Conservation (phyloP, 2,797 vertebrate species). For the Xiphophorus birchmanni region DNA sequence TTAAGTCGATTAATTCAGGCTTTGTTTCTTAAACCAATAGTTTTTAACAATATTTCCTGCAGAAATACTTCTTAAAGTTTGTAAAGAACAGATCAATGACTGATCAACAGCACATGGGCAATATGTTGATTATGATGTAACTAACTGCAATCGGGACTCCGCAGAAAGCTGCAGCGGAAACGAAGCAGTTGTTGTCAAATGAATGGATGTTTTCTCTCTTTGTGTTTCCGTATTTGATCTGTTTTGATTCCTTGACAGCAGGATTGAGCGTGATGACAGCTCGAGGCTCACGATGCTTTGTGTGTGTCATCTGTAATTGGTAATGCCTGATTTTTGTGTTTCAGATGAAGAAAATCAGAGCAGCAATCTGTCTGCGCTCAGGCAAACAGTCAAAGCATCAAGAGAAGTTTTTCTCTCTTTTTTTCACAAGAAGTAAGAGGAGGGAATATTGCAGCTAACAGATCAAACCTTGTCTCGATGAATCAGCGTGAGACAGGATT, state of each 20-base stretch:
- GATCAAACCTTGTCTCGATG: slow-evolving; percentile 67
- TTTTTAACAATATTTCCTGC: not conserved
- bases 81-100: not conserved
- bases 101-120: slow-evolving; percentile 19
- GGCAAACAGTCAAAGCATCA: slow-evolving; percentile 62
- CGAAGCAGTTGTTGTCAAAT: slow-evolving; percentile 36
- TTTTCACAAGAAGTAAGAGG: slow-evolving; percentile 33
- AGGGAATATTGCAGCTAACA: slow-evolving; percentile 56
- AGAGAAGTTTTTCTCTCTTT: slow-evolving; percentile 28
- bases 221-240: slow-evolving; percentile 68
- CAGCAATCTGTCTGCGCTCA: slow-evolving; percentile 51
- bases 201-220: slow-evolving; percentile 25
- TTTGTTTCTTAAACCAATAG: not conserved
- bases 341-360: slow-evolving; percentile 55
- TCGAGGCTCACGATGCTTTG: slow-evolving; percentile 35
- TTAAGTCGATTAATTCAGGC: too few species aligned
- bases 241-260: slow-evolving; percentile 68
- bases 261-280: slow-evolving; percentile 66
- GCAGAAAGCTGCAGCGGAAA: slow-evolving; percentile 38
- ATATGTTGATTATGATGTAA: slow-evolving; percentile 53
- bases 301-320: slow-evolving; percentile 71
- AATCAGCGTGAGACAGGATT: slow-evolving; percentile 36
- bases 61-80: slow-evolving; percentile 1
- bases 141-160: slow-evolving; percentile 51
- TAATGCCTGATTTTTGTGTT: slow-evolving; percentile 67